These are phyloP conservation scores for Micronycteris hirsuta DNA, from an alignment of 2,113 vertebrate genomes.

Conservation along the genomic window DNA sequence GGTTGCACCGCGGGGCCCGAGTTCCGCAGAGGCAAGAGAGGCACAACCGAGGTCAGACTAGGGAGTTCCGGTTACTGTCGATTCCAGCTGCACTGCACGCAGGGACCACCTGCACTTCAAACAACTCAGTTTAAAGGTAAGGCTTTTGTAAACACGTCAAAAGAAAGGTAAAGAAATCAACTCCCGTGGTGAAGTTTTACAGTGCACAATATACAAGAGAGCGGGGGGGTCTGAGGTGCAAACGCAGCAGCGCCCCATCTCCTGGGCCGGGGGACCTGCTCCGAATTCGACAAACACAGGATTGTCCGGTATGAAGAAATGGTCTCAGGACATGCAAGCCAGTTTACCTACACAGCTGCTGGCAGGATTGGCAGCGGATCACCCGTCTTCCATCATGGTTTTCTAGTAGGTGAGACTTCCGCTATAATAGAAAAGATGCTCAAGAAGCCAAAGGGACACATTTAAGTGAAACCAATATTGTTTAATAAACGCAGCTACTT, in stretches of 20 bases:
- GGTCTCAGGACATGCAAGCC: neutral
- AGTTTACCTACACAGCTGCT: neutral
- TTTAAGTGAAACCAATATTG: neutral
- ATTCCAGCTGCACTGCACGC: neutral
- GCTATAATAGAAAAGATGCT: neutral
- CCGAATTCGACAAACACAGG: neutral
- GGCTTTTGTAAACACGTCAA: neutral
- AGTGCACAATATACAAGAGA: neutral
- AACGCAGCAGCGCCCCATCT: neutral
- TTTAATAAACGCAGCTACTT: neutral
- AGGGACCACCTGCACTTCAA: neutral
- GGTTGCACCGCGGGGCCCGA: neutral
- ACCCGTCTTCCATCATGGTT: neutral
- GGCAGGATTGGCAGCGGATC: neutral
- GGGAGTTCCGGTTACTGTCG: neutral
- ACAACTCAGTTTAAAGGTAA: neutral
- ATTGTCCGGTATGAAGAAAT: neutral
- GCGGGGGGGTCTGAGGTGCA: neutral
- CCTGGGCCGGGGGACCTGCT: neutral
- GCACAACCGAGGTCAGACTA: neutral
- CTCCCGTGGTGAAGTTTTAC: neutral
- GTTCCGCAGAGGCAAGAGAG: neutral
- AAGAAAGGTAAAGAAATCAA: neutral
- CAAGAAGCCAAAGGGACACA: neutral
- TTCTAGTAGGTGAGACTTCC: neutral